Percentiles rank a stretch among this genome's conserved stretches.
These are phyloP conservation scores for Meleagris gallopavo DNA, from an alignment of 2,113 vertebrate species.

Conservation along the genomic window DNA sequence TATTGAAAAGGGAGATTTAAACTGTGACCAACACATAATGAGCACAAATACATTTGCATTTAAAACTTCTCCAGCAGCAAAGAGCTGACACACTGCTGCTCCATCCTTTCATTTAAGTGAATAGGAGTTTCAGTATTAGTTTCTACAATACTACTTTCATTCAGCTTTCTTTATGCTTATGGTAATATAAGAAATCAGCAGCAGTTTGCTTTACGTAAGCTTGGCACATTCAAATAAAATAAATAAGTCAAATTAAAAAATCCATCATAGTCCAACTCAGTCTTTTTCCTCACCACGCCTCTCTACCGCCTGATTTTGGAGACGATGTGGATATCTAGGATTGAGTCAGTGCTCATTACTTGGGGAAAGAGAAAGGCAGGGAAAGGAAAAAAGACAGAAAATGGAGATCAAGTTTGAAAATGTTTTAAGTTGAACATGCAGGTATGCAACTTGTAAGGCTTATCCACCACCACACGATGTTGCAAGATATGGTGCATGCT, in stretches of 20 bases:
- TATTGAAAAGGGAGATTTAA: background rate
- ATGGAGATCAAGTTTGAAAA: background rate
- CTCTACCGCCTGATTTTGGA: background rate
- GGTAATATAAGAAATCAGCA: background rate
- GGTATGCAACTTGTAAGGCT: background rate
- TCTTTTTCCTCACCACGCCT: background rate
- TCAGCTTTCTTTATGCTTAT: background rate
- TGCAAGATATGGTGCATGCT: background rate
- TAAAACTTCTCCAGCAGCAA: background rate
- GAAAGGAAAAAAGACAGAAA: background rate
- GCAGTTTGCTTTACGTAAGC: background rate
- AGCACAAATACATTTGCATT: background rate
- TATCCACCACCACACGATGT: fast-evolving
- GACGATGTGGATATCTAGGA: background rate
- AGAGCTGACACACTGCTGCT: background rate
- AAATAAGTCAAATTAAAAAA: background rate
- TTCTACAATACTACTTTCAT: background rate
- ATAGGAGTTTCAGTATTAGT: background rate
- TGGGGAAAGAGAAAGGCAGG: background rate
- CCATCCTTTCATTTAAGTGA: background rate
- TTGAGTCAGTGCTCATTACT: background rate
- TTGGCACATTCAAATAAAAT: background rate
- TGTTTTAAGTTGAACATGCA: background rate
- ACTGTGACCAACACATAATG: background rate
- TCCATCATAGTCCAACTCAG: background rate